phyloP scores from a whole-genome alignment of 37 sponge, comb jelly and placozoan genomes.

The Amphimedon queenslandica region DNA sequence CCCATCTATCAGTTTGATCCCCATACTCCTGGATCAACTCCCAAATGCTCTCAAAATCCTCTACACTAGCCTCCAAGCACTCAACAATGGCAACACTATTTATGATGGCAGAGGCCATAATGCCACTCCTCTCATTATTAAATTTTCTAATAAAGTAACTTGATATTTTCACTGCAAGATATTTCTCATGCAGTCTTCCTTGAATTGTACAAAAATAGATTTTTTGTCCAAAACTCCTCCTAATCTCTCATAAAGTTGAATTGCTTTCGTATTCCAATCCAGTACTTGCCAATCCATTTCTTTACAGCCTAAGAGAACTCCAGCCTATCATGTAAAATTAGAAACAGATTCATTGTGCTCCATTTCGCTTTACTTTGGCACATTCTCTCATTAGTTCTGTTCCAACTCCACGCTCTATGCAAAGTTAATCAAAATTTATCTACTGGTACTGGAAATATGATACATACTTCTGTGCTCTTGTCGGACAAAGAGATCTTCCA shows the following conservation, averaged over 20 bases:
- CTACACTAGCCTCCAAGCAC: no score
- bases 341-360: background rate
- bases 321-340: background rate
- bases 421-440: background rate
- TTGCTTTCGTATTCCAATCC: background rate
- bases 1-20: no score
- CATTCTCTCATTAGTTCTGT: slow-evolving; percentile 1
- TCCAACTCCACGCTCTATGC: background rate
- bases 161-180: no score
- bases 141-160: no score
- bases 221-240: background rate
- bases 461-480: background rate
- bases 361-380: background rate
- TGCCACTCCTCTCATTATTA: no score
- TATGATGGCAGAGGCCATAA: no score
- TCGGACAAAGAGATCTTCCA: background rate
- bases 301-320: background rate
- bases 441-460: no score
- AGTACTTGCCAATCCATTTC: background rate
- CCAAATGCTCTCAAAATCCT: background rate
- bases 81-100: no score
- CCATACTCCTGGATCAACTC: background rate
- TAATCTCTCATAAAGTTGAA: background rate
- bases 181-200: background rate
- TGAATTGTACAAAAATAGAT: background rate